Conservation (phyloP, 2,888 invertebrate genomes). For the Spodoptera exigua region DNA sequence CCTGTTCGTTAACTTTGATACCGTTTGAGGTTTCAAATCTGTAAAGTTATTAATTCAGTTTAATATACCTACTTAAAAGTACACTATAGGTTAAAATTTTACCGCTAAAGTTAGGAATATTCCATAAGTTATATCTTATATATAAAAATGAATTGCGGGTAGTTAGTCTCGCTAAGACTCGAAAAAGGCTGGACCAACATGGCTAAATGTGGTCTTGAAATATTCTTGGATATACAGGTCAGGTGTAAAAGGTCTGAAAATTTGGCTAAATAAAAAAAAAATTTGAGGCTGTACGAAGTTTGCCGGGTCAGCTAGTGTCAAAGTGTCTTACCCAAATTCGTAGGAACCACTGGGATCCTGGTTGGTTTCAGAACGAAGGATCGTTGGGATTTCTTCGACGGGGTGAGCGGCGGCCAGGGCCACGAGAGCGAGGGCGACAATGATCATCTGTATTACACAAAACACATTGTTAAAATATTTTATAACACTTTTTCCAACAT, state of each 20-base stretch:
- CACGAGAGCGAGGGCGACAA: slow-evolving; percentile 47
- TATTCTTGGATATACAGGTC: no score
- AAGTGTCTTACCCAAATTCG: slow-evolving; percentile 17
- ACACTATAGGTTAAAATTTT: no score
- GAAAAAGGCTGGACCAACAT: no score
- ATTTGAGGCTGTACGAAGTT: no score
- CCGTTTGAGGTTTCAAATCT: slow-evolving; percentile 88
- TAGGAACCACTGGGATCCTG: slow-evolving; percentile 31
- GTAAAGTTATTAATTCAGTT: background rate
- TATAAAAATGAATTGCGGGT: no score
- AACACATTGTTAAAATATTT: slow-evolving; percentile 1
- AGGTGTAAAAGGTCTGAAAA: no score
- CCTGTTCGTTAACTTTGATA: slow-evolving; percentile 86
- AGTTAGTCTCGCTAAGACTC: no score
- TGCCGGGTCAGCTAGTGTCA: no score
- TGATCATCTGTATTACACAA: background rate
- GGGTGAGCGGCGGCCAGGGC: slow-evolving; percentile 38
- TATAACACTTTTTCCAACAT: background rate
- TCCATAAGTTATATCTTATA: no score
- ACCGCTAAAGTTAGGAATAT: no score
- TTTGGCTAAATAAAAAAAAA: no score
- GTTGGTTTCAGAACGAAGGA: slow-evolving; percentile 9
- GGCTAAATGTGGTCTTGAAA: no score
- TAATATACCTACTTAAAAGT: background rate
- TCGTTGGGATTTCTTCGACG: background rate